phyloP scores from a whole-genome alignment of 2,797 vertebrate species.

The Psittacula derbiana region DNA sequence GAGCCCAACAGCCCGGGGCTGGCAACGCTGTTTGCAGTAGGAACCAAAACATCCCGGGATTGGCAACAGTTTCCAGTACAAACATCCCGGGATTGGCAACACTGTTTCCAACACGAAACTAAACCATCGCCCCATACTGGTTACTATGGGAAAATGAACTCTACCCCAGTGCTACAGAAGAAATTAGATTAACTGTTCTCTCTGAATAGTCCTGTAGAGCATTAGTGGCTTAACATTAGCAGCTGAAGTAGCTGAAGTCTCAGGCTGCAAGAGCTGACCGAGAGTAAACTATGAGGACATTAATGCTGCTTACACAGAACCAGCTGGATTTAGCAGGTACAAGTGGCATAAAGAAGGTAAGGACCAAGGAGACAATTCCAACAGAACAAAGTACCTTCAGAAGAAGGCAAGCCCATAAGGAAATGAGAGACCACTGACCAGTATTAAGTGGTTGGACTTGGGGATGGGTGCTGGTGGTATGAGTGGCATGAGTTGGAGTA shows the following conservation, averaged over 20 bases:
- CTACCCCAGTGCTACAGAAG: neutral
- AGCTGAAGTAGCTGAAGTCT: neutral
- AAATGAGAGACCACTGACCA: neutral
- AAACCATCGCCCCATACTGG: neutral
- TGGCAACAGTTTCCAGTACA: neutral
- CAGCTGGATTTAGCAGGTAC: neutral
- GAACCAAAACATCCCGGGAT: neutral
- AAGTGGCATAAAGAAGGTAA: neutral
- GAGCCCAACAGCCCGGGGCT: neutral
- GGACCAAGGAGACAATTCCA: neutral
- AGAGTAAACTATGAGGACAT: neutral
- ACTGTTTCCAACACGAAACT: neutral
- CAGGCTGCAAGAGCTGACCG: neutral
- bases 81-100: neutral
- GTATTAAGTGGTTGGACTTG: neutral
- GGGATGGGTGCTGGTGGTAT: neutral
- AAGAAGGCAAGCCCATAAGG: neutral
- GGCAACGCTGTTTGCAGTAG: neutral
- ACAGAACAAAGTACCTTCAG: neutral
- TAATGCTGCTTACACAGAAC: neutral
- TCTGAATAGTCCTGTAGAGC: neutral
- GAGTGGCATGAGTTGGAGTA: neutral
- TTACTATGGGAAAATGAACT: neutral
- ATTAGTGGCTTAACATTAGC: neutral
- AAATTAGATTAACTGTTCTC: neutral